phyloP scores from a whole-genome alignment of 2,888 invertebrate species.

The Diloba caeruleocephala region DNA sequence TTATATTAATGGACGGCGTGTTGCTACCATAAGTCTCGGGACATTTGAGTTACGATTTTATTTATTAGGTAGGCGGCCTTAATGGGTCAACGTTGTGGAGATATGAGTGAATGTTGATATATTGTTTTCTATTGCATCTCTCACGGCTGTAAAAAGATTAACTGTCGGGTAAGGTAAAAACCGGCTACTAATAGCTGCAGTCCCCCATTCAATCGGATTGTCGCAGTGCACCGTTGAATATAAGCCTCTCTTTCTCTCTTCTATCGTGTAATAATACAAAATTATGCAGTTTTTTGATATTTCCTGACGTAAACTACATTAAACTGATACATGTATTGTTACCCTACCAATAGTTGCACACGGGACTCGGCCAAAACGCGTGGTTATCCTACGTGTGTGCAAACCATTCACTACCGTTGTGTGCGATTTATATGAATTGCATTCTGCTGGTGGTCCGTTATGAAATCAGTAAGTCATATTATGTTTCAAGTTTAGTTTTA shows the following conservation, averaged over 20 bases:
- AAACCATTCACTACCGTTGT: conserved; percentile 30
- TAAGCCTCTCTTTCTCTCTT: no score
- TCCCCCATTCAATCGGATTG: conserved; percentile 12
- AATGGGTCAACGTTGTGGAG: conserved; percentile 44
- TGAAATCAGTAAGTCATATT: conserved; percentile 23
- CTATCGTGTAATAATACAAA: no score
- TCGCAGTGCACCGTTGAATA: no score
- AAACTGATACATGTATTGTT: neutral
- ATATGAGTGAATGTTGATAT: conserved; percentile 37
- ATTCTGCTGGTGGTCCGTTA: conserved; percentile 22
- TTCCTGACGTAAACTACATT: neutral
- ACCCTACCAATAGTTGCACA: conserved; percentile 6
- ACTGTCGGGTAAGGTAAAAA: no score
- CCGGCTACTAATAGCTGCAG: neutral
- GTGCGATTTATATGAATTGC: conserved; percentile 35
- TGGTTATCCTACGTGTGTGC: conserved; percentile 34
- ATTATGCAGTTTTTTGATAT: neutral
- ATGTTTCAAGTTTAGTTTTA: conserved; percentile 14
- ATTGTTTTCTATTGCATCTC: conserved; percentile 40
- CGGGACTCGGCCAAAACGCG: conserved; percentile 5
- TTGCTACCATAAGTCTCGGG: conserved; percentile 64
- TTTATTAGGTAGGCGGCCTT: conserved; percentile 39
- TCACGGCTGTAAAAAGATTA: neutral
- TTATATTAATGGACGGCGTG: conserved; percentile 76
- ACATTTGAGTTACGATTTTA: conserved; percentile 54